Base-by-base conservation (phyloP, 2,113 vertebrate genomes). In the Gopherus flavomarginatus region DNA sequence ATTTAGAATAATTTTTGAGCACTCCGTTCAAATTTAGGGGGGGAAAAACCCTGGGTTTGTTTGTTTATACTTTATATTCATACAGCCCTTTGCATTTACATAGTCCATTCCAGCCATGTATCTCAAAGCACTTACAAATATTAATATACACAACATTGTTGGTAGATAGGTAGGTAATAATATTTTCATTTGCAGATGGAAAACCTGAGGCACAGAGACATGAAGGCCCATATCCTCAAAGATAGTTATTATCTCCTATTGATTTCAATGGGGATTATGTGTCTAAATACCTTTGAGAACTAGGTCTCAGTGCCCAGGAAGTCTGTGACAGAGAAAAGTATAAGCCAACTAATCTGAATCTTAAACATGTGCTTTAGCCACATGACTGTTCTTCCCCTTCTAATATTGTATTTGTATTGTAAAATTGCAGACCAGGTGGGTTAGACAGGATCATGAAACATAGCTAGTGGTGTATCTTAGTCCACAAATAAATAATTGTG, bases 321-420 rank as follows among this genome's bases (percentile, higher is more conserved):
- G 21, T 77, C 10, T 42, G 24, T 42, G 11, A 26, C 27, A 35
- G 42, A 13, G 8, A 14, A 50, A 93, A 93, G 38, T 8, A 6
- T 44, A n/a, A 31, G 17, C 35, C 44, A 57, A 12, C 16, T 0
- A 5, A 85, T 42, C 54, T 93, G 16, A 17, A 49, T 27, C 8
- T 1, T 42, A 24, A 9, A 6, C 0, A 0, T 0, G 1, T 27
- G 14, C 2, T 49, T 53, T n/a, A 62, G 26, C 24, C 62, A 4
- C 56, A 89, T 42, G 13, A 47, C 52, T 11, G 19, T 53, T 35
- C 10, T 47, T 85, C 44, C 47, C 8, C 21, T 59, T 42, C 42
- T 11, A 1, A 19, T 38, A 0, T 0, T 0, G 2, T 35, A 5
- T 53, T 0, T 0, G 10, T 11, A 83, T 86, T 72, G 27, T 35